Percentiles rank a stretch among this genome's conserved stretches.
Conservation (phyloP, 2,113 vertebrate species). For the Progne subis region DNA sequence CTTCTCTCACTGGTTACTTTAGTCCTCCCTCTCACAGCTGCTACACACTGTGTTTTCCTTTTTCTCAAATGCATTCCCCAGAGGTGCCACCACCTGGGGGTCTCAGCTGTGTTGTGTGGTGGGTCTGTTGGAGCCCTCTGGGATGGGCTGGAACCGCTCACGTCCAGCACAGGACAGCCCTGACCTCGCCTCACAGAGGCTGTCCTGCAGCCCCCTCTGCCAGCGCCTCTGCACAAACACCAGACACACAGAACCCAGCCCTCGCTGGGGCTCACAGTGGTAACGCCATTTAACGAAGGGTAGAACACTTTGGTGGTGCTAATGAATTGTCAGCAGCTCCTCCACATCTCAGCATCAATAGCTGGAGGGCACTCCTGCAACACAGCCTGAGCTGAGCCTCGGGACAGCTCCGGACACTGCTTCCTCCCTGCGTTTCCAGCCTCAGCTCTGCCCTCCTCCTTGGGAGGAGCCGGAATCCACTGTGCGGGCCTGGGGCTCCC, state of each 20-base stretch:
- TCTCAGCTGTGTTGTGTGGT: neutral
- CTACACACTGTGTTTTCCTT: fast-evolving
- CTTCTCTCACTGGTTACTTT: neutral
- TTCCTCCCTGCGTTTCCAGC: neutral
- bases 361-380: neutral
- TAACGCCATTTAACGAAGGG: neutral
- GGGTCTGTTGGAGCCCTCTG: neutral
- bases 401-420: neutral
- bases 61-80: neutral
- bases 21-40: neutral
- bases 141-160: neutral
- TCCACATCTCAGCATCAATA: neutral
- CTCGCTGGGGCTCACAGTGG: neutral
- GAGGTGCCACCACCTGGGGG: fast-evolving
- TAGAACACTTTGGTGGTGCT: neutral
- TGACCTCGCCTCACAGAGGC: neutral
- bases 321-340: neutral
- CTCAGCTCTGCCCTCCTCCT: neutral
- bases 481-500: neutral
- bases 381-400: neutral
- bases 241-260: fast-evolving
- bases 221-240: neutral
- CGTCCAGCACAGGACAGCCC: neutral
- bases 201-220: neutral
- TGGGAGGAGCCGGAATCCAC: neutral